phyloP scores from a whole-genome alignment of 2,113 vertebrate species.

The Climacteris rufus region DNA sequence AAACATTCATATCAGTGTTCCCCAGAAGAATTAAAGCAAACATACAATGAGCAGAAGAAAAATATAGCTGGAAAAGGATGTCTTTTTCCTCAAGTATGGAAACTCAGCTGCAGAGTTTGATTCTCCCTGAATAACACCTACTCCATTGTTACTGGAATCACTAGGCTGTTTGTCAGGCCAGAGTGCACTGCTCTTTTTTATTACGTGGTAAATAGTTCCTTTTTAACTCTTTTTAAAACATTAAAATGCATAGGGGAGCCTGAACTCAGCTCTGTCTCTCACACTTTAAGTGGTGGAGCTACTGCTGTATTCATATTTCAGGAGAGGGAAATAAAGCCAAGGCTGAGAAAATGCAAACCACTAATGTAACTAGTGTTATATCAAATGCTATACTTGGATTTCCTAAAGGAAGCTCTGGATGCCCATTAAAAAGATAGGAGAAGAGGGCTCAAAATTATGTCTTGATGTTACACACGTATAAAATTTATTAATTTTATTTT shows the following conservation, averaged over 20 bases:
- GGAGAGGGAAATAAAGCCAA: background rate
- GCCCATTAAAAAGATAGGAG: background rate
- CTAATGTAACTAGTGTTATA: background rate
- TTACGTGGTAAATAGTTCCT: background rate
- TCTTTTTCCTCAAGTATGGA: background rate
- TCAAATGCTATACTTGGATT: background rate
- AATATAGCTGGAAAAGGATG: background rate
- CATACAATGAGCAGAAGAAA: background rate
- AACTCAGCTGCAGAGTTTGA: background rate
- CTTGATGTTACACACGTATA: background rate
- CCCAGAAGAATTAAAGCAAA: slow-evolving; percentile 23
- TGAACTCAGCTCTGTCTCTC: background rate
- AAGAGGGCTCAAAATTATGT: background rate
- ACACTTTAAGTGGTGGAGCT: background rate
- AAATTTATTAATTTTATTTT: background rate
- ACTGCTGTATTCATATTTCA: background rate
- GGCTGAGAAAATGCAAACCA: background rate
- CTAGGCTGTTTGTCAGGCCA: background rate
- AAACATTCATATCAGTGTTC: background rate
- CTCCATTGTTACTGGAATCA: background rate
- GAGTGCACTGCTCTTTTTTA: background rate
- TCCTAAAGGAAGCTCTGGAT: background rate
- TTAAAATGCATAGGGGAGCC: background rate
- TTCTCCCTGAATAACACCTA: background rate
- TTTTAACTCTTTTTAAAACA: background rate